Conservation (phyloP, 2,888 invertebrate genomes). For the Pteria penguin region DNA sequence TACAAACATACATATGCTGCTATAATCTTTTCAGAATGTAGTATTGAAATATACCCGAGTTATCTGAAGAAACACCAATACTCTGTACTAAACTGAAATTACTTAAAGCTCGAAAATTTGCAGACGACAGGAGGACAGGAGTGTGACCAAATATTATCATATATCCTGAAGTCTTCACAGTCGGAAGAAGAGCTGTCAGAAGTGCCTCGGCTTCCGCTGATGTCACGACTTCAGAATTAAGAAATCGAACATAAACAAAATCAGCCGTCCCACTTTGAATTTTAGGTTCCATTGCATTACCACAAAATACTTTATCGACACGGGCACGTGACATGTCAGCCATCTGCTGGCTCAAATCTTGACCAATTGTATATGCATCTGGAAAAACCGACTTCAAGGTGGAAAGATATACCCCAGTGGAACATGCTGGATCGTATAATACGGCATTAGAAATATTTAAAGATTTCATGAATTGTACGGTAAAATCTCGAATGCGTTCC, state of each 20-base stretch:
- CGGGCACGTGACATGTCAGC: conserved; percentile 54
- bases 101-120: conserved; percentile 48
- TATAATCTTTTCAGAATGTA: conserved; percentile 50
- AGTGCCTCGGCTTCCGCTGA: conserved; percentile 56
- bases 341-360: conserved; percentile 64
- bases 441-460: conserved; percentile 39
- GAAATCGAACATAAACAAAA: conserved; percentile 56
- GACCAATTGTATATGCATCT: conserved; percentile 60
- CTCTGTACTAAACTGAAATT: conserved; percentile 50
- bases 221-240: conserved; percentile 62
- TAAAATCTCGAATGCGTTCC: conserved; percentile 57
- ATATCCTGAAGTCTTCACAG: conserved; percentile 54
- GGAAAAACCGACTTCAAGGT: conserved; percentile 57
- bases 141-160: conserved; percentile 65
- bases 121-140: conserved; percentile 59
- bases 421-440: conserved; percentile 63
- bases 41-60: conserved; percentile 60
- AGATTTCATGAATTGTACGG: conserved; percentile 48
- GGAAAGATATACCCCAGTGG: conserved; percentile 61
- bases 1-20: too few relatives aligned
- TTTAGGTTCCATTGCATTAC: conserved; percentile 57
- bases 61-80: conserved; percentile 50
- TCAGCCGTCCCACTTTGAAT: conserved; percentile 58
- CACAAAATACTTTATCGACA: conserved; percentile 63
- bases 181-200: conserved; percentile 50